Conservation (phyloP, 2,888 invertebrate genomes). For the Nymphalis urticae region DNA sequence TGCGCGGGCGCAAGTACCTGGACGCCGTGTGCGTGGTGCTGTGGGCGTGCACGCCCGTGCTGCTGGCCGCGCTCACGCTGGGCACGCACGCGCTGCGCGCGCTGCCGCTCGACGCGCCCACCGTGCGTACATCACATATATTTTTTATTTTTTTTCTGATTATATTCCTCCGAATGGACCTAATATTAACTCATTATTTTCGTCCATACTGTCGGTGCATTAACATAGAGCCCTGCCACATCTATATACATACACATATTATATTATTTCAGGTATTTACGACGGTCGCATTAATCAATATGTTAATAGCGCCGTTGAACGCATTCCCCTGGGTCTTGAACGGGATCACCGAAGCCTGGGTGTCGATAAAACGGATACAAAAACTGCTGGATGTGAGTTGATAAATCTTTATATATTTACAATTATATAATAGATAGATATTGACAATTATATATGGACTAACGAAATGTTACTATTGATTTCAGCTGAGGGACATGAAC, state of each 20-base stretch:
- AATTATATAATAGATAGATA: too few relatives aligned
- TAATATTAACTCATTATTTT: too few relatives aligned
- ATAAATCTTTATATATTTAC: not conserved
- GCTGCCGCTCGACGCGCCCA: slow-evolving; percentile 91
- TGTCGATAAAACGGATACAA: slow-evolving; percentile 94
- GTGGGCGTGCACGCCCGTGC: slow-evolving; percentile 98
- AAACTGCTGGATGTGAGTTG: slow-evolving; percentile 86
- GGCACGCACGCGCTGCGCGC: slow-evolving; percentile 89
- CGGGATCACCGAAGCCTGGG: slow-evolving; percentile 97
- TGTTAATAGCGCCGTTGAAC: slow-evolving; percentile 97
- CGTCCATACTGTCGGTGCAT: too few relatives aligned
- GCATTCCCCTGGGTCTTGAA: slow-evolving; percentile 99
- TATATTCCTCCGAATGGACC: too few relatives aligned
- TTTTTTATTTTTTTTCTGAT: too few relatives aligned
- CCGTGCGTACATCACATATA: slow-evolving; percentile 64
- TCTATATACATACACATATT: too few relatives aligned
- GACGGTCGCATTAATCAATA: slow-evolving; percentile 95
- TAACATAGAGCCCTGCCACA: too few relatives aligned
- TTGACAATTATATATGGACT: too few relatives aligned
- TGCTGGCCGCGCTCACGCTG: slow-evolving; percentile 92
- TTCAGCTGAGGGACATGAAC: slow-evolving; percentile 84
- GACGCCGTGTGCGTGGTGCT: slow-evolving; percentile 99
- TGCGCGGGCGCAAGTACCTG: slow-evolving; percentile 94
- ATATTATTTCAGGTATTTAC: slow-evolving; percentile 86
- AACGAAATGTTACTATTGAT: slow-evolving; percentile 5